phyloP scores from a whole-genome alignment of 2,113 vertebrate genomes.

The Cavia aperea region DNA sequence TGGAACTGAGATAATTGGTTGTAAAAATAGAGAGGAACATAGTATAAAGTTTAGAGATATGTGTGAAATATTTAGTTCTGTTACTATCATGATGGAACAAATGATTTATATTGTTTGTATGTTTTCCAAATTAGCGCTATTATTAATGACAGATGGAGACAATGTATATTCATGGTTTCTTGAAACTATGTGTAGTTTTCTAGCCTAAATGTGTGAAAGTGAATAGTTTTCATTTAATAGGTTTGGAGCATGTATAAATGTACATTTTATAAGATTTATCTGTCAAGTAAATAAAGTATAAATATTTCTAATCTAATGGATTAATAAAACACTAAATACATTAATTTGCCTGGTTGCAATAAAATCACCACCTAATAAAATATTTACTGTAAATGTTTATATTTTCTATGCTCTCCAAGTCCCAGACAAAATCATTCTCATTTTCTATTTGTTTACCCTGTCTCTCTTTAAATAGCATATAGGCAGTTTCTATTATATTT shows the following conservation, averaged over 20 bases:
- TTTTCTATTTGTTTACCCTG: background rate
- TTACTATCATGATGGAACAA: background rate
- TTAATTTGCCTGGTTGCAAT: background rate
- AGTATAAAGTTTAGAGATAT: background rate
- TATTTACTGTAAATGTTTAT: background rate
- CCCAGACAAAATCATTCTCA: background rate
- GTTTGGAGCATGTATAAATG: background rate
- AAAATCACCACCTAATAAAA: background rate
- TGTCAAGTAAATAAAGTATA: background rate
- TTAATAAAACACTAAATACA: background rate
- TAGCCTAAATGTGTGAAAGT: background rate
- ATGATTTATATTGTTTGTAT: background rate
- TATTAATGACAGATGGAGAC: background rate
- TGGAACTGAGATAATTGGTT: background rate
- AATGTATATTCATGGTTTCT: background rate
- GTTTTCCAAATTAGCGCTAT: background rate
- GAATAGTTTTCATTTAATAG: background rate
- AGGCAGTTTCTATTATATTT: slow-evolving; percentile 1
- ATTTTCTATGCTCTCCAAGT: background rate
- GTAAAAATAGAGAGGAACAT: background rate
- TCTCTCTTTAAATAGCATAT: background rate
- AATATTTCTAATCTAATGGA: background rate
- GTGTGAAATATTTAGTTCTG: background rate
- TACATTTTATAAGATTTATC: background rate
- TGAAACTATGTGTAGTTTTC: background rate